Percentiles rank a stretch among this genome's conserved stretches.
phyloP scores from a whole-genome alignment of 2,113 vertebrate species.

The Clarias batrachus region DNA sequence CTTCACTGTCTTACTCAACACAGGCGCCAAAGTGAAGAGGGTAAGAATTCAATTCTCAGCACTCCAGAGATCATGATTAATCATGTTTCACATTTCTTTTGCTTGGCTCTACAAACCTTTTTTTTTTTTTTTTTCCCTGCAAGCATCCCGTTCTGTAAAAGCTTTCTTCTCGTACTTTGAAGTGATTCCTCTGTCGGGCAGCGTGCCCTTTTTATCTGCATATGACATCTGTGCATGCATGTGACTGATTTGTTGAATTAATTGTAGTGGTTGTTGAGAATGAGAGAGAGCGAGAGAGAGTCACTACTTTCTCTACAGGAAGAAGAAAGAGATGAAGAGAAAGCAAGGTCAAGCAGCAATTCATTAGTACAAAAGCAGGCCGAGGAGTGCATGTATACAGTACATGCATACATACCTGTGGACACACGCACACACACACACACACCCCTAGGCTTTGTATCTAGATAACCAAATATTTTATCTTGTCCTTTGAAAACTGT shows the following conservation, averaged over 20 bases:
- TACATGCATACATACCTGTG: constrained; percentile 11
- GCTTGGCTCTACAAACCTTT: constrained; percentile 16
- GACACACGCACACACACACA: constrained; percentile 11
- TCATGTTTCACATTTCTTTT: constrained; percentile 35
- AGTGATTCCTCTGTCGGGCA: constrained; percentile 34
- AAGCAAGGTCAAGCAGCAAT: constrained; percentile 26
- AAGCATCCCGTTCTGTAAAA: constrained; percentile 21
- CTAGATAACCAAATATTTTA: background rate
- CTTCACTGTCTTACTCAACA: constrained; percentile 17
- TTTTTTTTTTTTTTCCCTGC: background rate
- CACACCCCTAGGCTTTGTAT: background rate
- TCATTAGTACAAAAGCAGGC: constrained; percentile 7
- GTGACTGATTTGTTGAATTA: constrained; percentile 45
- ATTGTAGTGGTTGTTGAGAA: constrained; percentile 24
- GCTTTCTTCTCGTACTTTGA: constrained; percentile 29
- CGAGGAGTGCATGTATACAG: background rate
- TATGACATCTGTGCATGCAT: constrained; percentile 46
- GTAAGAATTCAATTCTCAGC: constrained; percentile 3
- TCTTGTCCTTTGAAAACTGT: background rate
- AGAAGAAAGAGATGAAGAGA: background rate
- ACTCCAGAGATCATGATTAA: constrained; percentile 34
- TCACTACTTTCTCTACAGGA: background rate
- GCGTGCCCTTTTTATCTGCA: constrained; percentile 44
- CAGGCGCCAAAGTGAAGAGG: background rate
- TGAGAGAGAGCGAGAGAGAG: background rate